Base-by-base conservation (phyloP, 1,140 invertebrate genomes). In the Cotesia glomerata region DNA sequence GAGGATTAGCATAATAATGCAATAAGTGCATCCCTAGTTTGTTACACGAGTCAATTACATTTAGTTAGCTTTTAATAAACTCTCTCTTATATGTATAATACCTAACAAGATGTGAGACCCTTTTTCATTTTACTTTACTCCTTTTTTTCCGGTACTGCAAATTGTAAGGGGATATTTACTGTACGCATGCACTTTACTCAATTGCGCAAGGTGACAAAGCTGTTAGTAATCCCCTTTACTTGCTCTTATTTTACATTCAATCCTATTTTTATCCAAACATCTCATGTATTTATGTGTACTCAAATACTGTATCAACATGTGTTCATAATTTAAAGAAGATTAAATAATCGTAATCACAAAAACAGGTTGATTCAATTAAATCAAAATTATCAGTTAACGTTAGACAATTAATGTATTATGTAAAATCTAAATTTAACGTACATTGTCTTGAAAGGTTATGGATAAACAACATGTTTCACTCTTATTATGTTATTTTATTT, bases 11-110 rank as follows among this genome's bases (percentile, higher is more conserved):
- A 63, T 63, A 36, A 63, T 63, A 63, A 63, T 32, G 35, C 9
- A 35, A 39, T 63, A 63, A 35, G 35, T 35, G 34, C 26, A 63
- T 35, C 35, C 61, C 61, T 34, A 59, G 61, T 63, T 63, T 63
- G 61, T 36, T 35, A 35, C 61, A 63, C 35, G 35, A 63, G 61
- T 63, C 61, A 63, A 63, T 63, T 34, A 63, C 26, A 35, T 63
- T n/a, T 32, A 35, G 32, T 63, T 14, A 16, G n/a, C 3, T 54
- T 16, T 14, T 14, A n/a, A 14, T 54, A 16, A 54, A 16, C 11
- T 54, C 52, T 54, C 52, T 16, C 13, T 14, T 54, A 54, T 16
- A 26, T 26, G 26, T 26, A 26, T 26, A 26, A 26, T 26, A 26
- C 26, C 16, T n/a, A 54, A 16, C 52, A 54, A 54, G 13, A 54